Percentiles rank a stretch among this genome's conserved stretches.
Conservation (phyloP, 2,888 invertebrate genomes). For the Mystacides longicornis region DNA sequence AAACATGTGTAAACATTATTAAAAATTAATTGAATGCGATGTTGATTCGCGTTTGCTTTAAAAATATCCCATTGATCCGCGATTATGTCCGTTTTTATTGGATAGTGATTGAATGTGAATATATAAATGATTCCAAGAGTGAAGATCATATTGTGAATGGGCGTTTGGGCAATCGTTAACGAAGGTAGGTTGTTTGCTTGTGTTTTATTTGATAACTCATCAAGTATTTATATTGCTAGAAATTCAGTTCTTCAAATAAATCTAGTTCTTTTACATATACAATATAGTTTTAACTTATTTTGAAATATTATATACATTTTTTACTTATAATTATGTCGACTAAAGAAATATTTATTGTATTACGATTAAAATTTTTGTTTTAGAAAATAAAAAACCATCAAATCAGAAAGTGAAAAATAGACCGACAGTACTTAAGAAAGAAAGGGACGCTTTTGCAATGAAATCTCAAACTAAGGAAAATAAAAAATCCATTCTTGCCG, state of each 20-base stretch:
- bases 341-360: no score
- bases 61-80: neutral
- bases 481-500: neutral
- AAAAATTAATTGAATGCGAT: neutral
- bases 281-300: no score
- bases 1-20: neutral
- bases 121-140: constrained; percentile 28
- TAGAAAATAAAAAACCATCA: neutral
- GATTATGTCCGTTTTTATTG: neutral
- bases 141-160: constrained; percentile 48
- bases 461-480: neutral
- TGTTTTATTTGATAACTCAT: neutral
- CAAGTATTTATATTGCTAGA: neutral
- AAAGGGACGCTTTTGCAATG: neutral
- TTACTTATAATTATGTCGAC: no score
- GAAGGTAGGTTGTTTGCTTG: constrained; percentile 24
- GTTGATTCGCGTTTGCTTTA: neutral
- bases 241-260: no score
- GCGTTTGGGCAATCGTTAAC: constrained; percentile 32
- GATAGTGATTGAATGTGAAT: neutral
- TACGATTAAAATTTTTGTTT: neutral
- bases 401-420: neutral
- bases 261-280: no score
- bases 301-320: no score
- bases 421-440: neutral